These are phyloP conservation scores for Clusia tigrina DNA, from an alignment of 2,888 invertebrate species.

Conservation along the genomic window DNA sequence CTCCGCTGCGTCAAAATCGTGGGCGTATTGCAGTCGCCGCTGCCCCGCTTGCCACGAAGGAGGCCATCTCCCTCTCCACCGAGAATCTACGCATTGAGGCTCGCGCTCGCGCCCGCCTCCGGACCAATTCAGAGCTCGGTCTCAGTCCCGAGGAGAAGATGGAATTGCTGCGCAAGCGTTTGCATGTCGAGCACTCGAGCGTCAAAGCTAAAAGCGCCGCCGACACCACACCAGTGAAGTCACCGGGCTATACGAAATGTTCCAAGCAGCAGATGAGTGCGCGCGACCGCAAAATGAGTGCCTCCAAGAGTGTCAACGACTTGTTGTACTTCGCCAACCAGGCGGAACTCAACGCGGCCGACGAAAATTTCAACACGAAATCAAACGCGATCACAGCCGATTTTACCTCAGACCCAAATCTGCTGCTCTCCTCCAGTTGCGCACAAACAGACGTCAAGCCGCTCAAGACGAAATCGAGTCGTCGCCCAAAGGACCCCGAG, in stretches of 20 bases:
- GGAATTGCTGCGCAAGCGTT: conserved; percentile 65
- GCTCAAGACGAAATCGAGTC: conserved; percentile 43
- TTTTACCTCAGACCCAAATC: conserved; percentile 70
- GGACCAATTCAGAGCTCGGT: conserved; percentile 78
- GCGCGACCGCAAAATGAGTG: conserved; percentile 61
- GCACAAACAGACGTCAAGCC: conserved; percentile 34
- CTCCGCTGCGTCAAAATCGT: conserved; percentile 31
- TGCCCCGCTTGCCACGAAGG: conserved; percentile 4
- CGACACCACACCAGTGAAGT: conserved; percentile 13
- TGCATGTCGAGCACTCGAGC: conserved; percentile 50
- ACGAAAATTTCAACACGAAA: conserved; percentile 42
- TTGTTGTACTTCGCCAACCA: conserved; percentile 52
- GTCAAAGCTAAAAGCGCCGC: conserved; percentile 23
- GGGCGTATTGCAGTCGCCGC: conserved; percentile 6
- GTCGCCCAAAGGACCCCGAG: conserved; percentile 70
- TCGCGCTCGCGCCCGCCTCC: conserved; percentile 72
- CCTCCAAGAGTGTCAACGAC: conserved; percentile 64
- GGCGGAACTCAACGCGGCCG: conserved; percentile 25
- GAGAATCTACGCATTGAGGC: conserved; percentile 72
- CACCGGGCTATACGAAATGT: not conserved
- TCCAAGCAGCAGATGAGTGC: conserved; percentile 38
- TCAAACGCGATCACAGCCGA: conserved; percentile 45
- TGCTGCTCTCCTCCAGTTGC: conserved; percentile 57
- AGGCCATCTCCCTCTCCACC: conserved; percentile 55
- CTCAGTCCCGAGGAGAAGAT: conserved; percentile 75